These are phyloP conservation scores for Asarcornis scutulata DNA, from an alignment of 2,113 vertebrate species.

Conservation along the genomic window DNA sequence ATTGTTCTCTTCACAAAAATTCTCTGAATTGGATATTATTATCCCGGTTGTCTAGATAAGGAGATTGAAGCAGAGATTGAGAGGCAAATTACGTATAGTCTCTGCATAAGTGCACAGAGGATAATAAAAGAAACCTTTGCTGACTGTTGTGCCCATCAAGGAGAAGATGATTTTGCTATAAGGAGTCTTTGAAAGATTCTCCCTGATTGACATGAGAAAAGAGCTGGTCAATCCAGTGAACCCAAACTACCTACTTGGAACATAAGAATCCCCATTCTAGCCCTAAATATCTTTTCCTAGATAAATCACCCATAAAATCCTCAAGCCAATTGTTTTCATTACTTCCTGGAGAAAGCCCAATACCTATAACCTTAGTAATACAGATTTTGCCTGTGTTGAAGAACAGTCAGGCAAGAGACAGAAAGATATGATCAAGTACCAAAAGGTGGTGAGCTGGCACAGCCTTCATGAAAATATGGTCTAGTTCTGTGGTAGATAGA, in stretches of 20 bases:
- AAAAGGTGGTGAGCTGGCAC: neutral
- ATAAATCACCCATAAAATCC: neutral
- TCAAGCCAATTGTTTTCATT: neutral
- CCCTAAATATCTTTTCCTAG: neutral
- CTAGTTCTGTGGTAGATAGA: fast-evolving
- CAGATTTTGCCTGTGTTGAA: neutral
- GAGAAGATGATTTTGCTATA: neutral
- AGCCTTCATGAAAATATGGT: neutral
- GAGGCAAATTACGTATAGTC: neutral
- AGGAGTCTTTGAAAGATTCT: neutral
- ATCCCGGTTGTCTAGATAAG: neutral
- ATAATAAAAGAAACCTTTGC: neutral
- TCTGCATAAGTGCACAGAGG: neutral
- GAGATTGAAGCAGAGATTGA: constrained; percentile 15
- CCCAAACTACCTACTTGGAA: neutral
- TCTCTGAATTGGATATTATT: constrained; percentile 12
- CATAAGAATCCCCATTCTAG: neutral
- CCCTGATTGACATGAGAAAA: neutral
- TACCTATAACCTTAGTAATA: fast-evolving
- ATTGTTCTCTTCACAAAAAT: constrained; percentile 15
- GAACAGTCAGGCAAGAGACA: neutral
- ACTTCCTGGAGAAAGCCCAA: neutral
- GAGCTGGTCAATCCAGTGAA: neutral
- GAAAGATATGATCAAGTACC: neutral
- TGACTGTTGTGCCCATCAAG: neutral